Evolutionary conservation across 2,113 vertebrate species (phyloP).

Genomic region (Martes martes): DNA sequence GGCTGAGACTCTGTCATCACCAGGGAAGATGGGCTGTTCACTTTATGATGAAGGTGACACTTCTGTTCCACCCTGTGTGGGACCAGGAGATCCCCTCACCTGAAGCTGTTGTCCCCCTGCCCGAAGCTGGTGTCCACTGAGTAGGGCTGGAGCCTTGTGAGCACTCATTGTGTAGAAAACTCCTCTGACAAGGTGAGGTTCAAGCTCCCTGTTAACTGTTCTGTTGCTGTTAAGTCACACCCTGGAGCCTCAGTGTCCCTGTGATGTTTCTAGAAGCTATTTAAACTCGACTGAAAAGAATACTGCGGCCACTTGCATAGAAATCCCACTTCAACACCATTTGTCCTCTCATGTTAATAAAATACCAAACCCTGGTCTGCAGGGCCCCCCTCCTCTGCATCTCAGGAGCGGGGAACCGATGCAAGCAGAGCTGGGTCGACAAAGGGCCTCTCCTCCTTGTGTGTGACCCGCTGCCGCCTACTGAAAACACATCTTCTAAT

Average conservation of each 20-base stretch:
- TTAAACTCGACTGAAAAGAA: constrained; percentile 40
- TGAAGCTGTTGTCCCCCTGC: not conserved
- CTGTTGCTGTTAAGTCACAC: constrained; percentile 42
- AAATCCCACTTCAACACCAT: constrained; percentile 14
- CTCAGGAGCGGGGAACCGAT: not conserved
- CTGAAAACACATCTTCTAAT: not conserved
- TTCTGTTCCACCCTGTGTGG: not conserved
- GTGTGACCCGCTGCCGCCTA: not conserved
- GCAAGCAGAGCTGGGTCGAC: not conserved
- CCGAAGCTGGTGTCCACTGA: not conserved
- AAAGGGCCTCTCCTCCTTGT: not conserved
- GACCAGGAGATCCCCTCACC: not conserved
- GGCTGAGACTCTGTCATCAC: not conserved
- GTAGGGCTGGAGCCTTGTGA: not conserved
- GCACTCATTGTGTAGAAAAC: not conserved
- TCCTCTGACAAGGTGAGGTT: not conserved
- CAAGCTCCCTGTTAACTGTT: constrained; percentile 10
- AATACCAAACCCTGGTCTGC: not conserved
- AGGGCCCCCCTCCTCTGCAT: not conserved
- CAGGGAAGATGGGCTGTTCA: not conserved
- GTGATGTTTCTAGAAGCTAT: constrained; percentile 15
- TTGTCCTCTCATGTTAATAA: not conserved
- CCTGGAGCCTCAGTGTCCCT: not conserved
- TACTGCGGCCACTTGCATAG: not conserved
- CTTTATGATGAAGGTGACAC: not conserved